These are phyloP conservation scores for Plebejus anna DNA, from an alignment of 2,888 invertebrate genomes.

Conservation along the genomic window DNA sequence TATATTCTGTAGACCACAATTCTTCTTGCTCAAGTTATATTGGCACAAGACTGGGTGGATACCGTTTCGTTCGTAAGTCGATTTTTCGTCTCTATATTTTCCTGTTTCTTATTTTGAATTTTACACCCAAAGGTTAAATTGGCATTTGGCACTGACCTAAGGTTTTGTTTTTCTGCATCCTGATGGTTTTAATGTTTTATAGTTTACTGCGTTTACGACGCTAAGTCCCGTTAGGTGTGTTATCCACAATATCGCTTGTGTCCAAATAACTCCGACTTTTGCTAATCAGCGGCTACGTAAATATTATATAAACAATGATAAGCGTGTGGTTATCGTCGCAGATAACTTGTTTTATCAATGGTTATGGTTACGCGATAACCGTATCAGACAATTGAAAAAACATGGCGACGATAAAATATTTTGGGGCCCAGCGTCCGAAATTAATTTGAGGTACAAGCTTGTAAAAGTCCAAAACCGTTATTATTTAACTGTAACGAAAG, in stretches of 20 bases:
- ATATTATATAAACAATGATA: slow-evolving; percentile 11
- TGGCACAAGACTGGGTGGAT: neutral
- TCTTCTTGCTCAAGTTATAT: neutral
- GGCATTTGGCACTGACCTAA: neutral
- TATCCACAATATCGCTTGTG: neutral
- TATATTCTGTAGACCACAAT: neutral
- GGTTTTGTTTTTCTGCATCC: neutral
- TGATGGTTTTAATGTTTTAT: neutral
- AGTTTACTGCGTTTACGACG: neutral
- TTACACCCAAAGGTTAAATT: neutral
- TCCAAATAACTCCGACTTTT: neutral
- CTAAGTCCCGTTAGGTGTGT: neutral
- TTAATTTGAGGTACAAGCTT: neutral
- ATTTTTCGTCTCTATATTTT: neutral
- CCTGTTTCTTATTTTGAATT: neutral
- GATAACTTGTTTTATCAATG: slow-evolving; percentile 7
- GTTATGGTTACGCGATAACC: slow-evolving; percentile 3
- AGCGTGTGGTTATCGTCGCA: slow-evolving; percentile 2
- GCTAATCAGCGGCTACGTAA: neutral
- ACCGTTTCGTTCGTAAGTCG: neutral
- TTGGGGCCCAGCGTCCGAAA: neutral
- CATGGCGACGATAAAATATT: slow-evolving; percentile 8
- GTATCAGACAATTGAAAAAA: slow-evolving; percentile 15
- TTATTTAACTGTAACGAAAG: neutral
- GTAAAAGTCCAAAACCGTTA: neutral